A percentile compares a stretch with the other conserved stretches of the same genome.
Conservation (phyloP, 2,797 vertebrate species). For the Mormyrops boulengeri region DNA sequence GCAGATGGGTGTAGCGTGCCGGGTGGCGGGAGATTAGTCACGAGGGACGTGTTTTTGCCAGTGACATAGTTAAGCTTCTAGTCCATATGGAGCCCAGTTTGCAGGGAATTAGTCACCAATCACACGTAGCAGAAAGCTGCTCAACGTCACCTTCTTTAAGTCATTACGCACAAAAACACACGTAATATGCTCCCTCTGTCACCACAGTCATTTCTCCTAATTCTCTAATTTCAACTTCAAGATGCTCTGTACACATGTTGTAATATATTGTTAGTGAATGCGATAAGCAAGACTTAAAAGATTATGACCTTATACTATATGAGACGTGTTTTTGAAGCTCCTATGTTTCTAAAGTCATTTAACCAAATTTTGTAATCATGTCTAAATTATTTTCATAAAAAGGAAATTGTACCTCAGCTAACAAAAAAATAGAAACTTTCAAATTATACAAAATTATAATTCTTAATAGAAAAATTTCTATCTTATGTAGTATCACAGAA, state of each 20-base stretch:
- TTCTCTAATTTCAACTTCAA: neutral
- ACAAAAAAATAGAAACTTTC: neutral
- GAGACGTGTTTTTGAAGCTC: neutral
- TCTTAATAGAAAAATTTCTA: neutral
- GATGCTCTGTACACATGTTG: neutral
- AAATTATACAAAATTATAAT: neutral
- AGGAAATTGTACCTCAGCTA: neutral
- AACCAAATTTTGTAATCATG: neutral
- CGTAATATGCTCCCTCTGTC: neutral
- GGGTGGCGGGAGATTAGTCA: slow-evolving; percentile 29
- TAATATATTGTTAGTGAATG: neutral
- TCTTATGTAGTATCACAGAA: neutral
- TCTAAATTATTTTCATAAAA: neutral
- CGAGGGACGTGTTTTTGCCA: slow-evolving; percentile 24
- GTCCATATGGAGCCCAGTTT: slow-evolving; percentile 15
- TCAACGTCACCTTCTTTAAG: slow-evolving; percentile 5
- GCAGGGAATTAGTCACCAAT: neutral
- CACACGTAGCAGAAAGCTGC: neutral
- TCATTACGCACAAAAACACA: slow-evolving; percentile 6
- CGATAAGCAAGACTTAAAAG: neutral
- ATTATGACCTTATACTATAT: neutral
- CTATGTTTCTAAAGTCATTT: neutral
- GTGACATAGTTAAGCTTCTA: slow-evolving; percentile 9
- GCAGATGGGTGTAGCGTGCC: slow-evolving; percentile 24
- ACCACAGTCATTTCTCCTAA: neutral